phyloP scores from a whole-genome alignment of 2,888 invertebrate species.

The Pinctada fucata region DNA sequence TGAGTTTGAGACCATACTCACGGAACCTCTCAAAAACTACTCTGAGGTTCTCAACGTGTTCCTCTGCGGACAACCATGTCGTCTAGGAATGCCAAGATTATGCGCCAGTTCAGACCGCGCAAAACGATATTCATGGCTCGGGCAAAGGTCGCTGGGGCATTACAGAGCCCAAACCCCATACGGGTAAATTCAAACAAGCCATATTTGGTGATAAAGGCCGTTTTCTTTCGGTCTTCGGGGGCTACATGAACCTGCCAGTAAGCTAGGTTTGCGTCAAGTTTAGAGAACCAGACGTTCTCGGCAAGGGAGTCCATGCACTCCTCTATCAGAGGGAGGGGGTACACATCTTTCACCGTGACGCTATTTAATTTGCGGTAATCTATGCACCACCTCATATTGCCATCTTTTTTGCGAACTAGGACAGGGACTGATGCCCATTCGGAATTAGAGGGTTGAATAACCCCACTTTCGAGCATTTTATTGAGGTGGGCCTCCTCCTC shows the following conservation, averaged over 20 bases:
- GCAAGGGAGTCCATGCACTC: slow-evolving; percentile 25
- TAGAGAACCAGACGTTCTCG: slow-evolving; percentile 14
- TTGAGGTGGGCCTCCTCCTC: not conserved
- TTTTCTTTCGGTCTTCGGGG: slow-evolving; percentile 30
- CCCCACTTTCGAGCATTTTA: not conserved
- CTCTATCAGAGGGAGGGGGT: not conserved
- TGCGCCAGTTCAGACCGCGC: slow-evolving; percentile 31
- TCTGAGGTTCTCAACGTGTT: slow-evolving; percentile 14
- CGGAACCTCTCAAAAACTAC: slow-evolving; percentile 14
- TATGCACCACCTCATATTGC: not conserved
- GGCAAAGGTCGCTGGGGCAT: slow-evolving; percentile 43
- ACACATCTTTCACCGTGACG: not conserved
- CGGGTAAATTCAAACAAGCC: slow-evolving; percentile 41
- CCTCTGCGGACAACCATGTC: slow-evolving; percentile 44
- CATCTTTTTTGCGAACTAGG: not conserved
- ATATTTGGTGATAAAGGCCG: slow-evolving; percentile 44
- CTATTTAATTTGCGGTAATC: not conserved
- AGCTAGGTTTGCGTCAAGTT: slow-evolving; percentile 22
- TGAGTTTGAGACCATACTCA: slow-evolving; percentile 1
- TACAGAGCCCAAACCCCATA: slow-evolving; percentile 44
- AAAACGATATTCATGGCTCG: slow-evolving; percentile 34
- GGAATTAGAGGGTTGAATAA: not conserved
- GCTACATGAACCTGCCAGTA: slow-evolving; percentile 35
- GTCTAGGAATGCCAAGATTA: slow-evolving; percentile 37
- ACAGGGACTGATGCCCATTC: not conserved